Percentiles rank a stretch among this genome's conserved stretches.
Conservation (phyloP, 2,797 vertebrate species). For the Sebastes cheni region DNA sequence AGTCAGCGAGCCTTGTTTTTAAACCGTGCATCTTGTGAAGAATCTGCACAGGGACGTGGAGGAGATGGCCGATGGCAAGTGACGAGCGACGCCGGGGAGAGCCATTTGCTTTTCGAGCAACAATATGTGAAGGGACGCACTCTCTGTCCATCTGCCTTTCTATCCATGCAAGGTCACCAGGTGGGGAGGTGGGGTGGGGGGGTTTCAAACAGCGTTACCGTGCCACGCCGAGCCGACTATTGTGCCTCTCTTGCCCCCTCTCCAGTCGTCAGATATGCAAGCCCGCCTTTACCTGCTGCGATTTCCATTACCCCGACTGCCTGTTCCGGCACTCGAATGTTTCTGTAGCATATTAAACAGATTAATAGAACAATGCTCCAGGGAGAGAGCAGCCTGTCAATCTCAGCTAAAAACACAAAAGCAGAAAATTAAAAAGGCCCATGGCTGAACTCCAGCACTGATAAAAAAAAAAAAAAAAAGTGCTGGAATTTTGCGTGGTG, state of each 20-base stretch:
- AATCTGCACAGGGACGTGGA: not conserved
- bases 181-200: constrained; percentile 14
- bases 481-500: constrained; percentile 71
- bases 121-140: constrained; percentile 13
- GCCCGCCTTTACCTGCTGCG: constrained; percentile 80
- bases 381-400: constrained; percentile 85
- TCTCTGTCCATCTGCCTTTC: constrained; percentile 70
- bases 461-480: constrained; percentile 69
- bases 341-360: constrained; percentile 92
- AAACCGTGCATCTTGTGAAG: constrained; percentile 28
- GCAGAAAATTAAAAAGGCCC: constrained; percentile 90
- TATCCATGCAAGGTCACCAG: constrained; percentile 67
- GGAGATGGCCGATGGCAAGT: not conserved
- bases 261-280: constrained; percentile 77
- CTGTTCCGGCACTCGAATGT: constrained; percentile 80
- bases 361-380: constrained; percentile 89
- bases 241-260: constrained; percentile 57
- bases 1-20: constrained; percentile 21
- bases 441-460: constrained; percentile 86
- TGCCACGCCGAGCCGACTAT: constrained; percentile 48
- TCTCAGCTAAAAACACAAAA: constrained; percentile 85
- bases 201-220: constrained; percentile 29
- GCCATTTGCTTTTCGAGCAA: constrained; percentile 13
- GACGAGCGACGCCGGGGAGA: not conserved
- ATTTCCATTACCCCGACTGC: constrained; percentile 83